Base-by-base conservation (phyloP, 2,888 invertebrate species). In the Idaea straminata region DNA sequence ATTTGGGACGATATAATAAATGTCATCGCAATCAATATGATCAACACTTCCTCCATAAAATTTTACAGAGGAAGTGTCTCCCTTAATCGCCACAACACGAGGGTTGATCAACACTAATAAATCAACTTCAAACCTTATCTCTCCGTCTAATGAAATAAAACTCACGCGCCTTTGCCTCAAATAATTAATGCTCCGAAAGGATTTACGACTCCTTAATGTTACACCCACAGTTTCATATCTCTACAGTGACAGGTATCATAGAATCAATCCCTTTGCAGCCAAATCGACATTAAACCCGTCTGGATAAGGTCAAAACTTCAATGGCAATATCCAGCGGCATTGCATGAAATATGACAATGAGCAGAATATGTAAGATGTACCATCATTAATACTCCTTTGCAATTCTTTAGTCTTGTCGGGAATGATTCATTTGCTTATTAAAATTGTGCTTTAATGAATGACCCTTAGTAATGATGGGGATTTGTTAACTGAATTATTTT, bases 141-240 rank as follows among this genome's bases (percentile, higher is more conserved):
- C 72, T 63, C 71, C 68, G 78, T 77, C 80, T 89, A 89, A 88
- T 89, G 87, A 87, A 90, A 89, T 90, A 87, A 89, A 87, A 87
- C 72, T 68, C 74, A 70, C 74, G 72, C 83, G 71, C 77, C 78
- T 77, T 80, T 77, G 77, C 76, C 75, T 69, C 74, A 80, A 85
- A 86, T 88, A 89, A 90, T 90, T 87, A 85, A 87, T 85, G 82
- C 80, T 75, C 76, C 71, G 75, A 67, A 67, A 82, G 83, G 87
- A 91, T 91, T 87, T 90, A 91, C 84, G 80, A 77, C 77, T 85
- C 85, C 85, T 89, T 91, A 91, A 91, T 89, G 82, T 79, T 85
- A 84, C 87, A 81, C 88, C 89, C 84, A 87, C 88, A 75, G 76
- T 73, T 74, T 82, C 72, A 78, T 79, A 81, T 80, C 74, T 77